A percentile compares a stretch with the other conserved stretches of the same genome.
Evolutionary conservation across 35 echinoderm and acorn worm species (phyloP).

Genomic region (Apostichopus japonicus): DNA sequence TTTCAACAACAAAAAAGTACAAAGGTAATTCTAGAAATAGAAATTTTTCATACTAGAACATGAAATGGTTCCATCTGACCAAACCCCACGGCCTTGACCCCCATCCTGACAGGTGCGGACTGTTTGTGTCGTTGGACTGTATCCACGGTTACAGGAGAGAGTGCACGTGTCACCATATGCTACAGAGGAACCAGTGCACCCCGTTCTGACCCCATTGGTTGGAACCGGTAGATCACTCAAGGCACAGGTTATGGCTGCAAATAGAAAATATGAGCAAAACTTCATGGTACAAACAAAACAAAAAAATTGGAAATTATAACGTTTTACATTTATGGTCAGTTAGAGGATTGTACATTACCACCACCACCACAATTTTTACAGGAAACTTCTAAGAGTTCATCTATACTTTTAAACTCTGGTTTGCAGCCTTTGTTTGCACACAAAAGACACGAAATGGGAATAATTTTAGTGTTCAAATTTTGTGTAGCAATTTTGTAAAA

Average conservation of each 20-base stretch:
- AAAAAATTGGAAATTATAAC: no score
- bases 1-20: no score
- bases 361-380: no score
- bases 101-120: conserved; percentile 25
- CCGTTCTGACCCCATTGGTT: conserved; percentile 10
- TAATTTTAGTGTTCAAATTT: no score
- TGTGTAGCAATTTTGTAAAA: no score
- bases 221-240: conserved; percentile 17
- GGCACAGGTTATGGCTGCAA: conserved; percentile 24
- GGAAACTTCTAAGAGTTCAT: no score
- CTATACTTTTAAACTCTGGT: background rate
- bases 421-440: no score
- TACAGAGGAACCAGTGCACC: background rate
- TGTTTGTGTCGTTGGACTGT: background rate
- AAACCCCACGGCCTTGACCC: conserved; percentile 25
- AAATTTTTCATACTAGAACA: conserved; percentile 24
- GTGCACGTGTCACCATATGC: conserved; percentile 22
- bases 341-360: no score
- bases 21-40: no score
- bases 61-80: conserved; percentile 10
- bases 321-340: no score
- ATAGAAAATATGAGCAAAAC: background rate
- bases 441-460: no score
- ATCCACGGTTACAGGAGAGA: conserved; percentile 36
- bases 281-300: background rate